phyloP scores from a whole-genome alignment of 1,140 invertebrate species.

The Diachasma alloeum region DNA sequence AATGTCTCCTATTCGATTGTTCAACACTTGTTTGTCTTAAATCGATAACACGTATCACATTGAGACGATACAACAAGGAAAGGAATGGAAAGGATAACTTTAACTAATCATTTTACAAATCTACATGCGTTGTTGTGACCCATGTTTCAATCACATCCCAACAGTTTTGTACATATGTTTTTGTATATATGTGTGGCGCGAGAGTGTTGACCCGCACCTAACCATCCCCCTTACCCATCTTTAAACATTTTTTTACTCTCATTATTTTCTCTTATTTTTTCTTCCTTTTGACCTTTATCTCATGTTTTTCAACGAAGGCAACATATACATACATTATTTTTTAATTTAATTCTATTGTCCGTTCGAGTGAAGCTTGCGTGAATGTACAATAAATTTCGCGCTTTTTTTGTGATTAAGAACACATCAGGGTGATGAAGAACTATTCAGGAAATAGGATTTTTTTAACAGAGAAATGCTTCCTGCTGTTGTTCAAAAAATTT shows the following conservation, averaged over 20 bases:
- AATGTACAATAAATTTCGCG: conserved; percentile 25
- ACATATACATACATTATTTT: conserved; percentile 43
- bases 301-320: not conserved
- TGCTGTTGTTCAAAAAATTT: no score
- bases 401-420: conserved; percentile 20
- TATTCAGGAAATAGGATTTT: conserved; percentile 2
- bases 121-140: conserved; percentile 81
- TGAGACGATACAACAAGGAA: not conserved
- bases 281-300: conserved; percentile 10
- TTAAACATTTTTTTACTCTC: conserved; percentile 13
- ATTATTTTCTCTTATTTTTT: conserved; percentile 51
- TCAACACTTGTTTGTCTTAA: conserved; percentile 1
- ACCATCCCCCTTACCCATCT: conserved; percentile 44
- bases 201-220: conserved; percentile 61
- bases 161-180: conserved; percentile 65
- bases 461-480: no score
- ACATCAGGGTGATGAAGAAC: conserved; percentile 6
- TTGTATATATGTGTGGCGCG: conserved; percentile 61
- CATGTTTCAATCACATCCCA: conserved; percentile 69
- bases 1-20: not conserved
- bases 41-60: not conserved
- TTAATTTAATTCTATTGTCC: conserved; percentile 48
- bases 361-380: conserved; percentile 39
- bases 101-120: conserved; percentile 25
- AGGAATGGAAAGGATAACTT: conserved; percentile 15